A percentile compares a stretch with the other conserved stretches of the same genome.
These are phyloP conservation scores for Drosophila setosimentum DNA, from an alignment of 2,888 invertebrate species.

Conservation along the genomic window DNA sequence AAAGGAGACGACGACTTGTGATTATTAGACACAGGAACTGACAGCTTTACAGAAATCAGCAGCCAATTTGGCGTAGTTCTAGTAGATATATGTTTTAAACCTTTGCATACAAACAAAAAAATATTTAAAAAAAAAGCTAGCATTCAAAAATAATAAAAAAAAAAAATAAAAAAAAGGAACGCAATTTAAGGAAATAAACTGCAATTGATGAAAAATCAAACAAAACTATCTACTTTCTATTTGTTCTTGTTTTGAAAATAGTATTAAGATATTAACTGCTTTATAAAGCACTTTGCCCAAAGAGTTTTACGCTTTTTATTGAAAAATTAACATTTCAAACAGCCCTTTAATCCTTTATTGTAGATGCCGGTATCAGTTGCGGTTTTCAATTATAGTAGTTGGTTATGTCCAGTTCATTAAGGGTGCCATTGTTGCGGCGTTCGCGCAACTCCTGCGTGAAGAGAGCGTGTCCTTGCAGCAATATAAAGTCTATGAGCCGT, in stretches of 20 bases:
- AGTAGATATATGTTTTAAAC: conserved; percentile 4
- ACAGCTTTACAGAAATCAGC: conserved; percentile 55
- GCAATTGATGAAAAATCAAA: conserved; percentile 83
- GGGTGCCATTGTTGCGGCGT: conserved; percentile 63
- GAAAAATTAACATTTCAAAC: conserved; percentile 74
- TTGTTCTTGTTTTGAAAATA: background rate
- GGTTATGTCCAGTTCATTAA: conserved; percentile 69
- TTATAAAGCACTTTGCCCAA: conserved; percentile 69
- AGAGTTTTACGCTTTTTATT: conserved; percentile 59
- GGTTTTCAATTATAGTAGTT: conserved; percentile 68
- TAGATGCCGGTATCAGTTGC: conserved; percentile 4
- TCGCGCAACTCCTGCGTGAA: conserved; percentile 75
- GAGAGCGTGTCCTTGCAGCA: conserved; percentile 82
- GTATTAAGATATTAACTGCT: conserved; percentile 47
- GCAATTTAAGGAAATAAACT: conserved; percentile 47
- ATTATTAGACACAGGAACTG: conserved; percentile 46
- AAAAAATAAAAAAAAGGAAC: conserved; percentile 32
- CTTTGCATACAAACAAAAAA: conserved; percentile 51
- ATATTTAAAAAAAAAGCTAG: conserved; percentile 58
- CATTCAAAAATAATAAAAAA: conserved; percentile 61
- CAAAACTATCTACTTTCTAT: background rate
- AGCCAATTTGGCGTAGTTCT: conserved; percentile 29
- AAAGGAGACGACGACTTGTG: conserved; percentile 29
- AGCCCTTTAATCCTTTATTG: conserved; percentile 38
- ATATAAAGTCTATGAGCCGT: conserved; percentile 82